Conservation (phyloP, 2,797 vertebrate genomes). For the Hipposideros larvatus region DNA sequence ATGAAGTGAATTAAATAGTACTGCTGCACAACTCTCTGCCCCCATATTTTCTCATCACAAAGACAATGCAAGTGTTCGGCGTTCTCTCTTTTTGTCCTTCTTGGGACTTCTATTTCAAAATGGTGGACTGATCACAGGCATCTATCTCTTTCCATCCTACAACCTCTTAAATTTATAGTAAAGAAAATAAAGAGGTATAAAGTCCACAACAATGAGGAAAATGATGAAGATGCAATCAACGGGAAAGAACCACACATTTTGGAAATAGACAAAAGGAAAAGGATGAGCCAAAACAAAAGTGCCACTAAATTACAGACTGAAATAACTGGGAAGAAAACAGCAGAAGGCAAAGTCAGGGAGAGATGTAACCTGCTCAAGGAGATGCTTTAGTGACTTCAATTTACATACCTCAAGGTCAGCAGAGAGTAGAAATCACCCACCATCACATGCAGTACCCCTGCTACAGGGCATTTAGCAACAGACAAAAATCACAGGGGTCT, state of each 20-base stretch:
- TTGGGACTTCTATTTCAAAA: neutral
- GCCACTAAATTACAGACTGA: neutral
- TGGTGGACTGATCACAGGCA: neutral
- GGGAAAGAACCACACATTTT: neutral
- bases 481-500: neutral
- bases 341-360: neutral
- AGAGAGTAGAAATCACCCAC: neutral
- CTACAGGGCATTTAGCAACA: neutral
- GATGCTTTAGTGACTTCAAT: neutral
- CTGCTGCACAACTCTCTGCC: neutral
- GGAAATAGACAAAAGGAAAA: neutral
- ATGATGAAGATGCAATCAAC: neutral
- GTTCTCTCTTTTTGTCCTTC: neutral
- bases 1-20: neutral
- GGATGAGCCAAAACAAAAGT: neutral
- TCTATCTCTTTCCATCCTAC: neutral
- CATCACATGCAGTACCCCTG: accelerated
- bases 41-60: neutral
- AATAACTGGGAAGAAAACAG: neutral
- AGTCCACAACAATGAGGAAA: neutral
- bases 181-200: neutral
- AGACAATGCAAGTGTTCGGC: neutral
- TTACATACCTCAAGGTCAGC: neutral
- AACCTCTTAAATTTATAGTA: neutral
- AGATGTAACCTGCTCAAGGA: neutral